A percentile compares a stretch with the other conserved stretches of the same genome.
Conservation (phyloP, 2,888 invertebrate genomes). For the Yponomeuta cagnagella region DNA sequence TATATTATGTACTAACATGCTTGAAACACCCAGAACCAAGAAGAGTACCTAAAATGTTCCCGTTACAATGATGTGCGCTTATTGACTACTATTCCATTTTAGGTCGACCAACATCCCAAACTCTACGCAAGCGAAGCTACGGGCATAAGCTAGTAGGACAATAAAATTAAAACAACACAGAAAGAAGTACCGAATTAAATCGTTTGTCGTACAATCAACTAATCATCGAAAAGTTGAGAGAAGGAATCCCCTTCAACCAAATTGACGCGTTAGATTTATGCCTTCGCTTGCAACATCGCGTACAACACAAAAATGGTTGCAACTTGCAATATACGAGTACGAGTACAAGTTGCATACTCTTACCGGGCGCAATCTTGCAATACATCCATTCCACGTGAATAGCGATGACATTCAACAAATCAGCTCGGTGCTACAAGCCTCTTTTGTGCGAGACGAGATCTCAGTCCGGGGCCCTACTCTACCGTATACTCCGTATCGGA, state of each 20-base stretch:
- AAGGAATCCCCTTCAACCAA: neutral
- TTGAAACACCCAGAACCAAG: too few species aligned
- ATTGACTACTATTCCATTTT: too few species aligned
- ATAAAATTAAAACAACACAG: too few species aligned
- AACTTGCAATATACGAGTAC: neutral
- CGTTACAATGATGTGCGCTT: too few species aligned
- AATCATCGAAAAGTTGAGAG: too few species aligned
- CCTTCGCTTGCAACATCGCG: neutral
- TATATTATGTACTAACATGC: too few species aligned
- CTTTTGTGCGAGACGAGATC: neutral
- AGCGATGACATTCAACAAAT: conserved; percentile 22
- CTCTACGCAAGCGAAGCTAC: too few species aligned
- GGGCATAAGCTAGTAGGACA: too few species aligned
- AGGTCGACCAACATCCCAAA: too few species aligned
- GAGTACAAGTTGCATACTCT: neutral
- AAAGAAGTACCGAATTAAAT: too few species aligned
- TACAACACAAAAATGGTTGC: neutral
- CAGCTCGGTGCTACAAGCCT: neutral
- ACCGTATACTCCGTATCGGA: neutral
- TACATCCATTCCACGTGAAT: conserved; percentile 21
- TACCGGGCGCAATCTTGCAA: conserved; percentile 19
- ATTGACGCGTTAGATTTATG: neutral
- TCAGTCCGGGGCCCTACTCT: neutral
- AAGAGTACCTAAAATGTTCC: too few species aligned
- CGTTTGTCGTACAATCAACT: too few species aligned